Percentiles rank a stretch among this genome's conserved stretches.
phyloP scores from a whole-genome alignment of 2,113 vertebrate genomes.

The Progne subis region DNA sequence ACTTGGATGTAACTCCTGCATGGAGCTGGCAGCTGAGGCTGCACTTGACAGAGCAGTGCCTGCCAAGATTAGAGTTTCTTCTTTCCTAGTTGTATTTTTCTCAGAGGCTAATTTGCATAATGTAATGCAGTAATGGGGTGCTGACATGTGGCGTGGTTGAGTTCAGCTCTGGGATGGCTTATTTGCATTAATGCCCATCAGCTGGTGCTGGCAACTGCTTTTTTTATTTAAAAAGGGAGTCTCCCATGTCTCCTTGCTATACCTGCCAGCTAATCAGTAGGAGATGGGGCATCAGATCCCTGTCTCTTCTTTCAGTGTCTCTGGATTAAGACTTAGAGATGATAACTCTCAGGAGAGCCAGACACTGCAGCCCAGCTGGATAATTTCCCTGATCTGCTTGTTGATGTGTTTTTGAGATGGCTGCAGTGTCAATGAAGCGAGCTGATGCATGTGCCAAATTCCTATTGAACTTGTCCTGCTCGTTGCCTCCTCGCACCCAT shows the following conservation, averaged over 20 bases:
- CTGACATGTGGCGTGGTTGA: not conserved
- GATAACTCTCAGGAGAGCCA: not conserved
- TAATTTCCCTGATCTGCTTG: not conserved
- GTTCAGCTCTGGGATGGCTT: not conserved
- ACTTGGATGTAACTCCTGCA: not conserved
- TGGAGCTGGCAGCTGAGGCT: not conserved
- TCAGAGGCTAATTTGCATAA: conserved; percentile 23
- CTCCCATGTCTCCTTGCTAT: not conserved
- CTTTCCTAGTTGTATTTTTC: not conserved
- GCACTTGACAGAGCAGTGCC: not conserved
- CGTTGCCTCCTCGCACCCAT: not conserved
- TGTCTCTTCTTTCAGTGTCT: not conserved
- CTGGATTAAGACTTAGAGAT: not conserved
- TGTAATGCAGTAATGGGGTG: not conserved
- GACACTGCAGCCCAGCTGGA: not conserved
- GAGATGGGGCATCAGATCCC: not conserved
- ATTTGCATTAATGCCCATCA: not conserved
- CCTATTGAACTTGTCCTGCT: not conserved
- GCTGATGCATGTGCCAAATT: not conserved
- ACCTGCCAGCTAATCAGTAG: not conserved
- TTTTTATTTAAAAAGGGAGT: not conserved
- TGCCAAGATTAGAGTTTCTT: not conserved
- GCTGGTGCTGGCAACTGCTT: not conserved
- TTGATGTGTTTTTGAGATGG: not conserved
- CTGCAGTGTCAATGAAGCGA: not conserved